Conservation (phyloP, 2,797 vertebrate genomes). For the Gallinago nigripennis region DNA sequence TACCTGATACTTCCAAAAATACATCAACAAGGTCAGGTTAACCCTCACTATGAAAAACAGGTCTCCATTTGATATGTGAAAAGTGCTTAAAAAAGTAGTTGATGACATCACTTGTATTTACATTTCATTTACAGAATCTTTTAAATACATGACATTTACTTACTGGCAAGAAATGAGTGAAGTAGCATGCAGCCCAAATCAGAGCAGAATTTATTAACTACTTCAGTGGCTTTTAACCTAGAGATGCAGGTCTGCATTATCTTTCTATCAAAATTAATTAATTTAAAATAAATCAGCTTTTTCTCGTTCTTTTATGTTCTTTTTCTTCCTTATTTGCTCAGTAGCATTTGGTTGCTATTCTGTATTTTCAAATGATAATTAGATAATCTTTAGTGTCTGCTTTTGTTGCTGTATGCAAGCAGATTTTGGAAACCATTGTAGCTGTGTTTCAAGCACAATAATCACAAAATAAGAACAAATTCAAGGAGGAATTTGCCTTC, state of each 20-base stretch:
- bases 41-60: background rate
- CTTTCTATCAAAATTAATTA: background rate
- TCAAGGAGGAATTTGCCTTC: slow-evolving; percentile 23
- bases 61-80: background rate
- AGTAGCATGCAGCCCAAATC: background rate
- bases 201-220: background rate
- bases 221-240: background rate
- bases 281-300: background rate
- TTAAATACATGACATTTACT: background rate
- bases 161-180: background rate
- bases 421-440: background rate
- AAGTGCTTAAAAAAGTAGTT: background rate
- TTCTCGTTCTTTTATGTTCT: background rate
- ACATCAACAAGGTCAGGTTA: background rate
- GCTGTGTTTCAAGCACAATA: background rate
- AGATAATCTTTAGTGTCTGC: slow-evolving; percentile 2
- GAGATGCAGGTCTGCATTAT: background rate
- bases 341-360: background rate
- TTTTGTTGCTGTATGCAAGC: slow-evolving; percentile 12
- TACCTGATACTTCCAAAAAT: background rate
- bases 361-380: background rate
- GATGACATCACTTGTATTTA: background rate
- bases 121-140: background rate
- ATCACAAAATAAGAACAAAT: slow-evolving; percentile 36
- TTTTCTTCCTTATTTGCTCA: background rate